Percentiles rank a stretch among this genome's conserved stretches.
Conservation (phyloP, 2,888 invertebrate species). For the Drosophila paranaensis region DNA sequence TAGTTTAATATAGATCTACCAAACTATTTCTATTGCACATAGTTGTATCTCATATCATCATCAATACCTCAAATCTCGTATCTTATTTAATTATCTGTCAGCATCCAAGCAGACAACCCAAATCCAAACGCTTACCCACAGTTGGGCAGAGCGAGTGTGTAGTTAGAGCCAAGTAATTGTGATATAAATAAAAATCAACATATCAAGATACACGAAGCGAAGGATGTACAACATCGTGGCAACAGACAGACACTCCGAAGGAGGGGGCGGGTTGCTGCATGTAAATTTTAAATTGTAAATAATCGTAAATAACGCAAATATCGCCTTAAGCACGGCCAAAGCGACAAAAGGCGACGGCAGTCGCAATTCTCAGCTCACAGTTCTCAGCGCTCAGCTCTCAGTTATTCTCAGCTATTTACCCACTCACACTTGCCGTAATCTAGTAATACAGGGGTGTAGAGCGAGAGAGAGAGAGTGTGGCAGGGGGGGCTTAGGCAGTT, state of each 20-base stretch:
- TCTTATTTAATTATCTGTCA: neutral
- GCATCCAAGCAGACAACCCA: neutral
- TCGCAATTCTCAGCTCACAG: conserved; percentile 15
- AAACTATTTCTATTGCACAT: neutral
- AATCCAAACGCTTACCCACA: conserved; percentile 15
- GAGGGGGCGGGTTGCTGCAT: conserved; percentile 48
- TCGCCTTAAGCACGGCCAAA: conserved; percentile 75
- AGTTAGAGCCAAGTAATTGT: conserved; percentile 64
- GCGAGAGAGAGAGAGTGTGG: neutral
- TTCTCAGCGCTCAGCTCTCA: conserved; percentile 21
- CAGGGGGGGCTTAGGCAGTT: conserved; percentile 6
- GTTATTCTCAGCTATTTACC: conserved; percentile 49
- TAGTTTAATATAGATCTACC: too few species aligned
- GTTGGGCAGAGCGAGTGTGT: conserved; percentile 51
- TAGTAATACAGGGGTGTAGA: conserved; percentile 45
- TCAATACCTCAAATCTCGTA: neutral
- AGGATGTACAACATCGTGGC: conserved; percentile 53
- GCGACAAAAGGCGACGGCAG: conserved; percentile 71
- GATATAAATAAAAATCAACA: conserved; percentile 75
- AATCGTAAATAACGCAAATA: conserved; percentile 83
- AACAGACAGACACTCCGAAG: conserved; percentile 6
- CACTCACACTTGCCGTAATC: conserved; percentile 68
- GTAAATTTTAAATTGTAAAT: conserved; percentile 82
- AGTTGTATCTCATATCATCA: too few species aligned
- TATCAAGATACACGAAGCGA: conserved; percentile 70